These are phyloP conservation scores for Cryptotermes secundus DNA, from an alignment of 1,140 invertebrate genomes.

Conservation along the genomic window DNA sequence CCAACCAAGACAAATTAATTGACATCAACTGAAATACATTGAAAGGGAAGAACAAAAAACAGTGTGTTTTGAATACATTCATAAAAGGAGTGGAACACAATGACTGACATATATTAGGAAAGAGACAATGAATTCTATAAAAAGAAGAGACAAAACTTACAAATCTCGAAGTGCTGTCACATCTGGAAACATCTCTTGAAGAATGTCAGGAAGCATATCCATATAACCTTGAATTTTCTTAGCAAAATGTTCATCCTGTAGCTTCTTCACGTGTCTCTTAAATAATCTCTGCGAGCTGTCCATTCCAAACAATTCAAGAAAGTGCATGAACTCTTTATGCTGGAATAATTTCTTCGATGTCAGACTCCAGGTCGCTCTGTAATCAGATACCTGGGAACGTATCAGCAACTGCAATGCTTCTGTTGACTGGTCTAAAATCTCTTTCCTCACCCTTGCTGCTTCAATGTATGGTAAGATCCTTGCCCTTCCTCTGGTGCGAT, in stretches of 20 bases:
- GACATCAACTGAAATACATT: too few species aligned
- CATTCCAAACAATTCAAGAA: constrained; percentile 87
- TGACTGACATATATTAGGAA: too few species aligned
- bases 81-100: too few species aligned
- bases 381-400: constrained; percentile 75
- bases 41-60: too few species aligned
- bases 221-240: constrained; percentile 80
- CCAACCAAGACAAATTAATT: too few species aligned
- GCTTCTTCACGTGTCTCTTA: constrained; percentile 76
- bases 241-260: constrained; percentile 82
- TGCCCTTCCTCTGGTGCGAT: constrained; percentile 66
- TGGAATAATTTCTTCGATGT: constrained; percentile 82
- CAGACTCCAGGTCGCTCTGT: constrained; percentile 82
- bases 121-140: constrained; percentile 12
- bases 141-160: constrained; percentile 49
- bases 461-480: constrained; percentile 83
- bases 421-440: constrained; percentile 83
- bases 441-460: constrained; percentile 80
- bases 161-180: constrained; percentile 71
- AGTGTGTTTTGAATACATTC: too few species aligned
- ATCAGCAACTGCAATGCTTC: constrained; percentile 85
- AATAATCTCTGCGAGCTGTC: constrained; percentile 81
- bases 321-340: constrained; percentile 86
- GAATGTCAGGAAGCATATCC: constrained; percentile 74
- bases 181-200: constrained; percentile 82